These are phyloP conservation scores for Acrocephalus scirpaceus DNA, from an alignment of 2,797 vertebrate genomes.

Conservation along the genomic window DNA sequence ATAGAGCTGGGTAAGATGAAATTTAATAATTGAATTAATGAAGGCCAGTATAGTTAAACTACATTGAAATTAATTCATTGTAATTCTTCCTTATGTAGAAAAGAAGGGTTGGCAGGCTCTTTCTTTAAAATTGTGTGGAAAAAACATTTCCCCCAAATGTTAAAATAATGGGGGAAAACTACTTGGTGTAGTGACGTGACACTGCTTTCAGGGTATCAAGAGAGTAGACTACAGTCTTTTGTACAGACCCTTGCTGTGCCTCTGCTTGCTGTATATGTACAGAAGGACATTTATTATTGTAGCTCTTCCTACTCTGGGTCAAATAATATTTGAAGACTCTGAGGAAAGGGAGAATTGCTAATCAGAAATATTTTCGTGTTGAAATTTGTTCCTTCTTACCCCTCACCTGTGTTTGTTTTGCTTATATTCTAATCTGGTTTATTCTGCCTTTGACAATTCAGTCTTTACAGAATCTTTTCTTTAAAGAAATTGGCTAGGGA, in stretches of 20 bases:
- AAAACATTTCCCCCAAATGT: background rate
- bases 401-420: background rate
- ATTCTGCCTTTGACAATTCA: background rate
- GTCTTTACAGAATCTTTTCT: background rate
- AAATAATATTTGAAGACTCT: background rate
- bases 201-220: background rate
- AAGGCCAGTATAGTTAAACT: background rate
- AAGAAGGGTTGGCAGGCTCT: background rate
- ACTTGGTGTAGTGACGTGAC: fast-evolving
- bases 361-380: background rate
- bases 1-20: background rate
- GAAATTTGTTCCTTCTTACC: background rate
- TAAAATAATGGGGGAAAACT: background rate
- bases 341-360: background rate
- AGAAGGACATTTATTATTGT: background rate
- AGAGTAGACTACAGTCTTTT: background rate
- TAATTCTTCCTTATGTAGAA: background rate
- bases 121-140: background rate
- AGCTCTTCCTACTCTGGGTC: background rate
- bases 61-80: background rate
- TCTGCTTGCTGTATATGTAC: background rate
- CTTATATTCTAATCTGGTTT: background rate
- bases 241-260: background rate
- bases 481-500: background rate
- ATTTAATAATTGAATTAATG: background rate